phyloP scores from a whole-genome alignment of 2,888 invertebrate species.

The Pharmacophagus antenor region DNA sequence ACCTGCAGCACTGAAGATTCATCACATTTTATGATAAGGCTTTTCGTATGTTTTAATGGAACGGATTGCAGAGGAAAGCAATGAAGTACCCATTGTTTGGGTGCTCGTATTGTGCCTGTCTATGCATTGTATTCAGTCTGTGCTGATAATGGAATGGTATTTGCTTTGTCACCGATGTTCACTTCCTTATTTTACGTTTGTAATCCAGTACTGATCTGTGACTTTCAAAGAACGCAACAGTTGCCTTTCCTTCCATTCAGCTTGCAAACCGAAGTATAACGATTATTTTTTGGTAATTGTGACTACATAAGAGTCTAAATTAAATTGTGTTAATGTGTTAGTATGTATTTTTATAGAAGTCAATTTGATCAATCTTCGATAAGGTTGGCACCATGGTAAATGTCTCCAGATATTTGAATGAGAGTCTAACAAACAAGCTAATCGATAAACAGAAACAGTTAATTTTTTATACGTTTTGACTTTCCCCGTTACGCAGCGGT shows the following conservation, averaged over 20 bases:
- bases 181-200: slow-evolving; percentile 23
- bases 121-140: slow-evolving; percentile 23
- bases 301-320: background rate
- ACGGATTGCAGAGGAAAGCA: slow-evolving; percentile 4
- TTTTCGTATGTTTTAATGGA: slow-evolving; percentile 3
- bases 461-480: no score
- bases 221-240: slow-evolving; percentile 25
- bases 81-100: slow-evolving; percentile 16
- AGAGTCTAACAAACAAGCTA: no score
- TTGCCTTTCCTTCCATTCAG: slow-evolving; percentile 13
- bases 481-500: no score
- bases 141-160: slow-evolving; percentile 23
- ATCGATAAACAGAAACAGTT: no score
- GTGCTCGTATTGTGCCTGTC: slow-evolving; percentile 15
- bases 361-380: no score
- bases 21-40: slow-evolving; percentile 4
- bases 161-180: slow-evolving; percentile 21
- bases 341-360: background rate
- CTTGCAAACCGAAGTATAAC: slow-evolving; percentile 2
- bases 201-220: slow-evolving; percentile 20
- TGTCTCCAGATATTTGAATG: no score
- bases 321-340: background rate
- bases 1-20: background rate
- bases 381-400: no score
- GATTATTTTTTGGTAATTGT: background rate